Conservation (phyloP, 2,888 invertebrate genomes). For the Pandemis corylana region DNA sequence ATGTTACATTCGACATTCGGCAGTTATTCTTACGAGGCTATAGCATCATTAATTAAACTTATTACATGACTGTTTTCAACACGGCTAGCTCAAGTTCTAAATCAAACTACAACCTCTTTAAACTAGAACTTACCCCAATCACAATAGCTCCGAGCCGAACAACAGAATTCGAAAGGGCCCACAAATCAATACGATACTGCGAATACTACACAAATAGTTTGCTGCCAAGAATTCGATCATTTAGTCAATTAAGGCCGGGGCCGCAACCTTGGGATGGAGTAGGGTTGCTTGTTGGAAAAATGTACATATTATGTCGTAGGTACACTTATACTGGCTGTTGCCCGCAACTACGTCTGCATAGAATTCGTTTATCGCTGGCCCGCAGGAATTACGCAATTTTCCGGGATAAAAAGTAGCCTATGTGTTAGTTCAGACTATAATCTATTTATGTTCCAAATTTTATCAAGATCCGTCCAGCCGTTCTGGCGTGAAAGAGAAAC, state of each 20-base stretch:
- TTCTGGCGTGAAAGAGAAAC: too few relatives aligned
- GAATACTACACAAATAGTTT: conserved; percentile 36
- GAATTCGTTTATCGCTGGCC: too few relatives aligned
- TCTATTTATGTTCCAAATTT: too few relatives aligned
- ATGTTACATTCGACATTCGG: too few relatives aligned
- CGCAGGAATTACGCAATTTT: too few relatives aligned
- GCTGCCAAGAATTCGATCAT: conserved; percentile 39
- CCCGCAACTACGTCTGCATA: too few relatives aligned
- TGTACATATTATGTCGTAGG: neutral
- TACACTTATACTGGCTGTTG: neutral
- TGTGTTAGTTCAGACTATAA: too few relatives aligned
- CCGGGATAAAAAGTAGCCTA: too few relatives aligned
- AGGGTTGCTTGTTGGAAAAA: conserved; percentile 2
- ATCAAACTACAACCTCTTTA: neutral
- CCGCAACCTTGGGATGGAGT: conserved; percentile 22
- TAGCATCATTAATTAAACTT: too few relatives aligned
- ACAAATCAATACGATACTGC: conserved; percentile 37
- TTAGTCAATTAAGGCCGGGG: conserved; percentile 33
- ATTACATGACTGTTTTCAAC: neutral
- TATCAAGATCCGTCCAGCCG: too few relatives aligned
- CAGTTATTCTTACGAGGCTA: too few relatives aligned
- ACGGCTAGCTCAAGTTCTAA: neutral
- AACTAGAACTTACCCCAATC: conserved; percentile 9
- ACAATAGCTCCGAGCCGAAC: conserved; percentile 7
- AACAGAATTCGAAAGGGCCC: conserved; percentile 11